Evolutionary conservation across 35 echinoderm and acorn worm species (phyloP).

Genomic region (Holothuria glaberrima): DNA sequence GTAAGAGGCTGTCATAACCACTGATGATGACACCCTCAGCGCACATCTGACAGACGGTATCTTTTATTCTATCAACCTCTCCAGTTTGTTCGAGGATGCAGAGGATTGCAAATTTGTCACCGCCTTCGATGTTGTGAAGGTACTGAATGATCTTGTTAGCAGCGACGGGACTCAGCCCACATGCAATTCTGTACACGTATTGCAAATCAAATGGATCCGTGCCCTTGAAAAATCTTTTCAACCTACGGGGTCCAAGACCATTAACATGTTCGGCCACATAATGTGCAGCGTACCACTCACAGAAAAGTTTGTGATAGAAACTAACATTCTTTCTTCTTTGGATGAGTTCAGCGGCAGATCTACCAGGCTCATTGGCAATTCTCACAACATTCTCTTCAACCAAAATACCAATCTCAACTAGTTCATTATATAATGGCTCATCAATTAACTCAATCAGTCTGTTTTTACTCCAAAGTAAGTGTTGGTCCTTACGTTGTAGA

Average conservation of each 20-base stretch:
- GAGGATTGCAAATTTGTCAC: not conserved
- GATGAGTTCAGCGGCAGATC: not conserved
- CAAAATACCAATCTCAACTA: not conserved
- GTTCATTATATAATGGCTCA: not conserved
- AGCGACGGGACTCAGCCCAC: no score
- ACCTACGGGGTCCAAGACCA: no score
- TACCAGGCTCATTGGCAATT: not conserved
- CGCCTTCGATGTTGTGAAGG: no score
- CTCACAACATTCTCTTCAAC: not conserved
- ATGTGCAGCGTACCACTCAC: slow-evolving; percentile 27
- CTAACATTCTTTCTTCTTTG: not conserved
- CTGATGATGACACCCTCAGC: not conserved
- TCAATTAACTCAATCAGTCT: no score
- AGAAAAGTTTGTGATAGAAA: slow-evolving; percentile 33
- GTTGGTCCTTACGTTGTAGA: no score
- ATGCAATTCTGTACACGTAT: no score
- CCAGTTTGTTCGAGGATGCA: not conserved
- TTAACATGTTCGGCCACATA: not conserved
- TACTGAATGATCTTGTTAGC: no score
- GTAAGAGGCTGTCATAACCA: not conserved
- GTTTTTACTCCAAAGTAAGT: no score
- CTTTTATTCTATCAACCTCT: not conserved
- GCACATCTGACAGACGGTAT: not conserved
- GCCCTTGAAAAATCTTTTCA: no score
- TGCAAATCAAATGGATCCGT: no score